These are phyloP conservation scores for Lophochroa leadbeateri DNA, from an alignment of 2,113 vertebrate species.

Conservation along the genomic window DNA sequence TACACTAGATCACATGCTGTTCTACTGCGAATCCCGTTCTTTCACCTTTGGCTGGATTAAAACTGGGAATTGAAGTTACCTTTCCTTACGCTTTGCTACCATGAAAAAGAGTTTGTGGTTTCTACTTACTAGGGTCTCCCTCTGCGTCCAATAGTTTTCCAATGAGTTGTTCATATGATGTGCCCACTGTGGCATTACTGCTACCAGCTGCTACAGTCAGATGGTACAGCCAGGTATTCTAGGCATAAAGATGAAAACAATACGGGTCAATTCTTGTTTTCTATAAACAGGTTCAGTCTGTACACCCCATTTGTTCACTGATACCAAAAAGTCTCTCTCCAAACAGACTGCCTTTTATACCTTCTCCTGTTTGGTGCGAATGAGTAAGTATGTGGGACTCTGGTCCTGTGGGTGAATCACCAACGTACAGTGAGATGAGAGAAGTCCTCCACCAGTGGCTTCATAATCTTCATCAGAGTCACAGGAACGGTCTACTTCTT, in stretches of 20 bases:
- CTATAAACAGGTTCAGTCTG: background rate
- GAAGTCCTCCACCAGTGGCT: constrained; percentile 79
- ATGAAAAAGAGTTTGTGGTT: background rate
- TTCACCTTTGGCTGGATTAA: background rate
- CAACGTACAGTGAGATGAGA: constrained; percentile 86
- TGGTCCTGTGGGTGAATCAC: constrained; percentile 87
- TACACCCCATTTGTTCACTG: background rate
- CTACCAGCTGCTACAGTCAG: constrained; percentile 83
- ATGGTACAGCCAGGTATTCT: constrained; percentile 91
- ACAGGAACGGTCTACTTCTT: constrained; percentile 89
- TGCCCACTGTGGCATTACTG: constrained; percentile 82
- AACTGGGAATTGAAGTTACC: background rate
- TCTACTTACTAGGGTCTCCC: constrained; percentile 82
- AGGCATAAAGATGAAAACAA: background rate
- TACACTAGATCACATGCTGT: background rate
- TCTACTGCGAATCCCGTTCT: background rate
- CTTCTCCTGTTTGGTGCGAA: constrained; percentile 90
- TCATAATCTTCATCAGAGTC: constrained; percentile 92
- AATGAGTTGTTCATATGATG: constrained; percentile 83
- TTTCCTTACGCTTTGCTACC: background rate
- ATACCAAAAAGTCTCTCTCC: background rate
- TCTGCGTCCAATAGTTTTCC: constrained; percentile 85
- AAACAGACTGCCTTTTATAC: constrained; percentile 53
- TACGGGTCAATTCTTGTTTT: background rate
- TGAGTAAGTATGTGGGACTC: constrained; percentile 88